Evolutionary conservation across 2,113 vertebrate genomes (phyloP).

Genomic region (Planiliza haematocheilus): DNA sequence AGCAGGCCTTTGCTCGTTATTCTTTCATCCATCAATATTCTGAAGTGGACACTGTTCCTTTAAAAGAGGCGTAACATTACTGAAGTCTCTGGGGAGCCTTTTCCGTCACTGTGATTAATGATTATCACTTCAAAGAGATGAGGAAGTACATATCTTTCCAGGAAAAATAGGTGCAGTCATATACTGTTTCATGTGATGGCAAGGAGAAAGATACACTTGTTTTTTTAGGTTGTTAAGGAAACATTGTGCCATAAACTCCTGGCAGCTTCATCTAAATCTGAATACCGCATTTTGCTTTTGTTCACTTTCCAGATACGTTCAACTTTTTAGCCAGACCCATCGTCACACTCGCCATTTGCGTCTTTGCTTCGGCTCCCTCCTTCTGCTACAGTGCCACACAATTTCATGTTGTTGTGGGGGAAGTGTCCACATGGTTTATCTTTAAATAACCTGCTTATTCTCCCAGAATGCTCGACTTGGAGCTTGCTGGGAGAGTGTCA

Average conservation of each 20-base stretch:
- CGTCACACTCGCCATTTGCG: not conserved
- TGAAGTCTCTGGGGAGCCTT: not conserved
- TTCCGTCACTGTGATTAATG: not conserved
- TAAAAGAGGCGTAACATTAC: not conserved
- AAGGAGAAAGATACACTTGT: no score
- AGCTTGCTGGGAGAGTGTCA: constrained; percentile 39
- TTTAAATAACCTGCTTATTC: constrained; percentile 67
- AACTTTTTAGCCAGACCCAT: not conserved
- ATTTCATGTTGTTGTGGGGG: constrained; percentile 14
- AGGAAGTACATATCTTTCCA: not conserved
- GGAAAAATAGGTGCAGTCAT: not conserved
- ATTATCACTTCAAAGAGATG: not conserved
- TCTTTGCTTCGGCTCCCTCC: not conserved
- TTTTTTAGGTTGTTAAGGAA: no score
- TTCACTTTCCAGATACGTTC: not conserved
- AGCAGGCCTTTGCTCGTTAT: no score
- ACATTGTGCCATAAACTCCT: no score
- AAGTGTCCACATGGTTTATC: constrained; percentile 50
- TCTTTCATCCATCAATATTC: no score
- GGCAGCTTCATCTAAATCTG: no score
- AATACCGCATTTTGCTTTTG: not conserved
- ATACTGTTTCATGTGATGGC: no score
- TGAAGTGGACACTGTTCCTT: no score
- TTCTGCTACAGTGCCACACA: not conserved
- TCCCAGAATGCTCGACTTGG: constrained; percentile 43